Evolutionary conservation across 2,113 vertebrate genomes (phyloP).

Genomic region (Oreotragus oreotragus): DNA sequence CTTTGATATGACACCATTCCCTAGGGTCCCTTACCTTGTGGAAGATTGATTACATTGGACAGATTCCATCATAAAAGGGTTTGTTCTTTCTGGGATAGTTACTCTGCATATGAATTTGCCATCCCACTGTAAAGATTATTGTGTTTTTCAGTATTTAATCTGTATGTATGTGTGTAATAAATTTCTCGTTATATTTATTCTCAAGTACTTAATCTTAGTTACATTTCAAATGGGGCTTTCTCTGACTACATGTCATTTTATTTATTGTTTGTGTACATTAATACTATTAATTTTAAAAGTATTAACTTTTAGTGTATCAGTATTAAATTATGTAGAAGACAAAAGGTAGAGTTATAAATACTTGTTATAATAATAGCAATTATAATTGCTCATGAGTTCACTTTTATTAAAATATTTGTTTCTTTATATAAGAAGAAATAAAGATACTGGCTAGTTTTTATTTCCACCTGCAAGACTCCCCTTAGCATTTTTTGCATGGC

Average conservation of each 20-base stretch:
- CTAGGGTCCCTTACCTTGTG: not conserved
- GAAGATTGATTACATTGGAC: not conserved
- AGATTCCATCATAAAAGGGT: not conserved
- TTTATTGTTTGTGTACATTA: not conserved
- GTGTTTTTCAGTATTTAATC: not conserved
- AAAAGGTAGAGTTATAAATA: not conserved
- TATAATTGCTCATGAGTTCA: not conserved
- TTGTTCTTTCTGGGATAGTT: not conserved
- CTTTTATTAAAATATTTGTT: not conserved
- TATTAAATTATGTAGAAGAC: not conserved
- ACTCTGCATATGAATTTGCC: not conserved
- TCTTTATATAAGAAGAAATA: not conserved
- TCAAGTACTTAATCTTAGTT: not conserved
- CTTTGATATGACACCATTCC: not conserved
- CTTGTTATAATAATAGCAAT: not conserved
- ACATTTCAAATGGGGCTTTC: not conserved
- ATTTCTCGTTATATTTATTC: not conserved
- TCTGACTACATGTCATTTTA: not conserved
- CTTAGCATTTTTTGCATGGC: not conserved
- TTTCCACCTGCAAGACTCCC: not conserved
- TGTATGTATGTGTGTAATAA: not conserved
- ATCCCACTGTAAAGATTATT: not conserved
- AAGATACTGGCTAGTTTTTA: not conserved
- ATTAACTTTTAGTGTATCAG: not conserved
- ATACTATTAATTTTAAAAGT: not conserved